phyloP scores from a whole-genome alignment of 1,140 invertebrate genomes.

The Gryon sp. region DNA sequence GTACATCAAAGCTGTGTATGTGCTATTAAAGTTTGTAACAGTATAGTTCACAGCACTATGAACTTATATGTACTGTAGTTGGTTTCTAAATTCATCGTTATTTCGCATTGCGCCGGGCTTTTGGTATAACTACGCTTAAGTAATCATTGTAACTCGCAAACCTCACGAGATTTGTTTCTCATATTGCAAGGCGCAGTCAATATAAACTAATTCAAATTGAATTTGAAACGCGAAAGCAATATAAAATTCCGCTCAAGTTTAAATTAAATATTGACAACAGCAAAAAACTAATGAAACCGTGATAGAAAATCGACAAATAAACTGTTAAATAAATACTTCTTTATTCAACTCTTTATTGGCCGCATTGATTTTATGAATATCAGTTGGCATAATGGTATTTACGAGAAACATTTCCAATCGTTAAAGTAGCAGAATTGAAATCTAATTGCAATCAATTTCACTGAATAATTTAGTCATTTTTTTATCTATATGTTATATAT shows the following conservation, averaged over 20 bases:
- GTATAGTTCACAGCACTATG: constrained; percentile 30
- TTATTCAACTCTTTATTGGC: background rate
- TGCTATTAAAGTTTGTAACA: constrained; percentile 51
- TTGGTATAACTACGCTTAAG: constrained; percentile 45
- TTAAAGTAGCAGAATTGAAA: too few species aligned
- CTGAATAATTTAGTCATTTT: too few species aligned
- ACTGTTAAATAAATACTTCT: constrained; percentile 6
- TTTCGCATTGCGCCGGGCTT: constrained; percentile 17
- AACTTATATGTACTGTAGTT: constrained; percentile 32
- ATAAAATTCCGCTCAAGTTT: constrained; percentile 13
- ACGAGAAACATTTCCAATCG: too few species aligned
- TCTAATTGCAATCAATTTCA: too few species aligned
- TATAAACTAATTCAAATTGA: constrained; percentile 42
- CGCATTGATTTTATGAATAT: constrained; percentile 3
- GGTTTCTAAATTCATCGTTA: constrained; percentile 19
- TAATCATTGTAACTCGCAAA: constrained; percentile 47
- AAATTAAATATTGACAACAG: constrained; percentile 5
- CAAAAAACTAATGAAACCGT: background rate
- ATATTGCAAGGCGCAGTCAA: constrained; percentile 30
- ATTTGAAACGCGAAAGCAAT: constrained; percentile 7
- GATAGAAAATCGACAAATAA: constrained; percentile 4
- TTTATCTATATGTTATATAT: too few species aligned
- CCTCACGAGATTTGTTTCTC: constrained; percentile 46
- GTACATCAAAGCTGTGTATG: constrained; percentile 35
- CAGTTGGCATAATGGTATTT: too few species aligned